Conservation (phyloP, 2,113 vertebrate species). For the Toxotes chatareus region DNA sequence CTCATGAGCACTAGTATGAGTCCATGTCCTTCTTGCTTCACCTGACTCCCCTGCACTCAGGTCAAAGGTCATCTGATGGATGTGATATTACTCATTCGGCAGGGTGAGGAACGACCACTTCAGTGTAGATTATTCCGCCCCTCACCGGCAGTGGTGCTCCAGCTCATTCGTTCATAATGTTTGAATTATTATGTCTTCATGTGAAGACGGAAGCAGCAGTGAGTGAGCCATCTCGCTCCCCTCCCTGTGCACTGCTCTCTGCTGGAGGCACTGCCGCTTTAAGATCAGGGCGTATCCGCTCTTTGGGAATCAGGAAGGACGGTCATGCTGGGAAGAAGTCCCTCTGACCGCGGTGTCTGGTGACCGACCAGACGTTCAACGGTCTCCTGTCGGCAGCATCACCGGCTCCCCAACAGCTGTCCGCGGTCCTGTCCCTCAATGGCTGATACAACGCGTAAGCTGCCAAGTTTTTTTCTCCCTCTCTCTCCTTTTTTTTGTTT, state of each 20-base stretch:
- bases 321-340: not conserved
- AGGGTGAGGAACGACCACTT: too few species aligned
- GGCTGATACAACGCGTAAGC: constrained; percentile 59
- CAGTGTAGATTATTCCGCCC: too few species aligned
- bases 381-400: not conserved
- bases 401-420: not conserved
- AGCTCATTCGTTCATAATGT: not conserved
- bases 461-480: not conserved
- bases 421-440: constrained; percentile 37
- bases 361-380: not conserved
- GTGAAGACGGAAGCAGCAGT: constrained; percentile 16
- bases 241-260: not conserved
- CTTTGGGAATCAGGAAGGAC: constrained; percentile 61
- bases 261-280: constrained; percentile 1
- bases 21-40: too few species aligned
- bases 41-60: too few species aligned
- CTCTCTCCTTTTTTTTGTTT: not conserved
- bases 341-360: not conserved
- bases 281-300: constrained; percentile 63
- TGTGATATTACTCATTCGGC: too few species aligned
- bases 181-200: not conserved
- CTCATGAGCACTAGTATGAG: too few species aligned
- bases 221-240: not conserved
- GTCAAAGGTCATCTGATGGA: too few species aligned
- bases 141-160: too few species aligned